A percentile compares a stretch with the other conserved stretches of the same genome.
Evolutionary conservation across 2,888 invertebrate genomes (phyloP).

Genomic region (Ypsolopha scabrella): DNA sequence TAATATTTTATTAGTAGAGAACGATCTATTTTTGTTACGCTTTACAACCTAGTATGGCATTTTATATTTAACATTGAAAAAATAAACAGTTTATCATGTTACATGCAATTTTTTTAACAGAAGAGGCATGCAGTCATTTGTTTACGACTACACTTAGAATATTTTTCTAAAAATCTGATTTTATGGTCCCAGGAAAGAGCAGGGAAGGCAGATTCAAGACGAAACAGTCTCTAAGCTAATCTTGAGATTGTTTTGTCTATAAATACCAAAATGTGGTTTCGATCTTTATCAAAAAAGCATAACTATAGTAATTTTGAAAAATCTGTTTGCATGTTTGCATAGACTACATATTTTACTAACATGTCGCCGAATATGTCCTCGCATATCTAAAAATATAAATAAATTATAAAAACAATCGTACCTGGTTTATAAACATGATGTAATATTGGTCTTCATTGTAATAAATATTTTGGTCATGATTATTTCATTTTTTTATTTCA

Average conservation of each 20-base stretch:
- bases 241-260: too few species aligned
- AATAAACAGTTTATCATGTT: not conserved
- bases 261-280: too few species aligned
- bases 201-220: too few species aligned
- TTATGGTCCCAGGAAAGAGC: too few species aligned
- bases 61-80: constrained; percentile 21
- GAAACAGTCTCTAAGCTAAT: too few species aligned
- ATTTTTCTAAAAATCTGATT: too few species aligned
- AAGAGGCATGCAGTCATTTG: too few species aligned
- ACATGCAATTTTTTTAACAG: not conserved
- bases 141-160: too few species aligned
- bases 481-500: constrained; percentile 7
- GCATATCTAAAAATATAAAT: constrained; percentile 22
- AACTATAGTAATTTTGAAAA: too few species aligned
- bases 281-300: too few species aligned
- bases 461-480: constrained; percentile 64
- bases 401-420: constrained; percentile 53
- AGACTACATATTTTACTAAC: constrained; percentile 7
- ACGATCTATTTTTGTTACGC: constrained; percentile 65
- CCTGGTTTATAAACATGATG: constrained; percentile 61
- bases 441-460: constrained; percentile 57
- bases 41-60: constrained; percentile 43
- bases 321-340: too few species aligned
- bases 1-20: constrained; percentile 41
- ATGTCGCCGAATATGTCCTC: constrained; percentile 19